Evolutionary conservation across 2,113 vertebrate species (phyloP), one percentile per base, ranked within the genome.

Genomic region (Corythornis vintsioides): DNA sequence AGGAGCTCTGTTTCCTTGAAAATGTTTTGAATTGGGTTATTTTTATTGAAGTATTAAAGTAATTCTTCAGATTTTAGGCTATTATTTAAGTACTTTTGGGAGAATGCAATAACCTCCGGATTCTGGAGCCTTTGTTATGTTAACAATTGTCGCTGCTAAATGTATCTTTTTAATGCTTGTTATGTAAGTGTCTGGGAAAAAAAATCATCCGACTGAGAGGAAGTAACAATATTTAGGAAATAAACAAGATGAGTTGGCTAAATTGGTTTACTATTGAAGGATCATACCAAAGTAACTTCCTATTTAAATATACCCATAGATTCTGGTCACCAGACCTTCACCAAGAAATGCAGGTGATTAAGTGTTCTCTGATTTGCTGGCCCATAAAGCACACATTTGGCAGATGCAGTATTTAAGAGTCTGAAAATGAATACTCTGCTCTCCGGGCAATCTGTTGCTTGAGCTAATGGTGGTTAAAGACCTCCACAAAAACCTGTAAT

Each of bases 1-100:
- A 98, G 97, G 96, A 98, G 98, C 98, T 97, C 98, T 97, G 98
- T 98, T 98, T 98, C 98, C 98, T 98, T 98, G 98, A 98, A 98
- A 99, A 99, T 98, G 98, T 98, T 99, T 98, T 98, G 98, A 99
- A 99, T 98, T 99, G 98, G 98, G 98, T 99, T 99, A 99, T 99
- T 99, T 99, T 99, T 99, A 98, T 98, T 98, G 98, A 98, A 98
- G 98, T 99, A 99, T 99, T 99, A 99, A 99, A 99, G 98, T 99
- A 98, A 99, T 99, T 98, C 98, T 98, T 99, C 99, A 99, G 98
- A 98, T 98, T 98, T 99, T 98, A 98, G 98, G 98, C 98, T 98
- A 99, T 99, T 99, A 99, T 99, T 99, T 98, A 98, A 98, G 98
- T 97, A 98, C 98, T 98, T 98, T 98, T 98, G 97, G 97, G 98